Evolutionary conservation across 2,113 vertebrate species (phyloP).

Genomic region (Microcebus lehilahytsara): DNA sequence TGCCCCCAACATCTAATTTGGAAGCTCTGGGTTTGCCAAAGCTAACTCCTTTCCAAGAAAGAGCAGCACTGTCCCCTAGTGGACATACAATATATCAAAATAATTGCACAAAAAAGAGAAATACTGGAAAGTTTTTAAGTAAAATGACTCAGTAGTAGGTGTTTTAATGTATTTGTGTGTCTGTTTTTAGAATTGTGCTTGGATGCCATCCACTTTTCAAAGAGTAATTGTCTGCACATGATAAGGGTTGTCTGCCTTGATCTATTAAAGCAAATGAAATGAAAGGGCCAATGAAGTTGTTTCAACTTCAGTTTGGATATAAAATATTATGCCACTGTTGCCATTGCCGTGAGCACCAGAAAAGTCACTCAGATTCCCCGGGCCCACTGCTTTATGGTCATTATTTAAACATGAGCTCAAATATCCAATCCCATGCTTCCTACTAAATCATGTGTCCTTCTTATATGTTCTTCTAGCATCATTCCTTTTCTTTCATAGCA

Average conservation of each 20-base stretch:
- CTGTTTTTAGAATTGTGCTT: neutral
- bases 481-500: neutral
- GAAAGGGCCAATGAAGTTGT: neutral
- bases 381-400: neutral
- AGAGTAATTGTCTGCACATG: neutral
- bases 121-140: neutral
- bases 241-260: neutral
- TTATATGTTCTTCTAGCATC: neutral
- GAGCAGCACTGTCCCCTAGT: slow-evolving; percentile 81
- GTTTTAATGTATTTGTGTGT: neutral
- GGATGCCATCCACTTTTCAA: neutral
- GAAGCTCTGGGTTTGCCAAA: neutral
- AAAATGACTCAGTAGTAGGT: neutral
- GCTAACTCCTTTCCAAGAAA: slow-evolving; percentile 19
- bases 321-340: neutral
- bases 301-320: neutral
- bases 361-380: neutral
- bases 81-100: slow-evolving; percentile 24
- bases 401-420: neutral
- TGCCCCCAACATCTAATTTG: neutral
- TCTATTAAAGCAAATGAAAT: slow-evolving; percentile 12
- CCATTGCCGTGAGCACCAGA: neutral
- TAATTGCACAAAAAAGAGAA: neutral
- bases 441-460: neutral
- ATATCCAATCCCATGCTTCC: neutral